Evolutionary conservation across 64 coral and sea anemone species (phyloP), one percentile per base, ranked within the genome.

Genomic region (Acropora yongei): DNA sequence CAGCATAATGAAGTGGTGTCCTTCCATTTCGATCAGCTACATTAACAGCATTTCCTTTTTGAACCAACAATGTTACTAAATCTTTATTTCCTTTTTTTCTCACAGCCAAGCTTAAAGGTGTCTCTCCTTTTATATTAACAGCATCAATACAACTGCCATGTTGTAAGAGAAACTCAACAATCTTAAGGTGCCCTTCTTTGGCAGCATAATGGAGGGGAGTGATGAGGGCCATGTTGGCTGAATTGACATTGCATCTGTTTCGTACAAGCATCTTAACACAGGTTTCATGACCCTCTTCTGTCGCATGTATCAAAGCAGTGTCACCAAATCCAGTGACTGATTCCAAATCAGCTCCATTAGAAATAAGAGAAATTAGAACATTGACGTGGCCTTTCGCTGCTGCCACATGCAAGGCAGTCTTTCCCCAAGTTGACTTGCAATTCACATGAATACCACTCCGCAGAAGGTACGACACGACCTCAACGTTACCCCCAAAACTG

Each of bases 341-440:
- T 5, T 78, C 50, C 11, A 93, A 71, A 68, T 96, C 53, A 0
- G 79, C 91, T 80, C 86, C 87, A 80, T 80, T 87, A 12, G 89
- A 57, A 79, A 89, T 71, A 39, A 96, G 75, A 44, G 72, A 41
- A 13, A 3, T 60, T 47, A 92, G 68, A 72, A 84, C 45, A 30
- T 77, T 66, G 13, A 75, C 58, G 11, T 61, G 44, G 41, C 78
- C 94, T 49, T 92, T 82, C 10, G 16, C 49, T 1, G 89, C 90
- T 41, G 94, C 94, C 14, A 88, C 47, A 48, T 96, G 94, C 19
- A 96, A 91, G 10, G 79, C 84, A 80, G 84, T 88, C 12, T 78
- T 53, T 48, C 84, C 93, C 88, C 88, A 93, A 8, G 91, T 93
- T 74, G 91, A 71, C 39, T 71, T 47, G 66, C 65, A 49, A 42